phyloP scores from a whole-genome alignment of 2,797 vertebrate species.

The Synaphobranchus kaupii region DNA sequence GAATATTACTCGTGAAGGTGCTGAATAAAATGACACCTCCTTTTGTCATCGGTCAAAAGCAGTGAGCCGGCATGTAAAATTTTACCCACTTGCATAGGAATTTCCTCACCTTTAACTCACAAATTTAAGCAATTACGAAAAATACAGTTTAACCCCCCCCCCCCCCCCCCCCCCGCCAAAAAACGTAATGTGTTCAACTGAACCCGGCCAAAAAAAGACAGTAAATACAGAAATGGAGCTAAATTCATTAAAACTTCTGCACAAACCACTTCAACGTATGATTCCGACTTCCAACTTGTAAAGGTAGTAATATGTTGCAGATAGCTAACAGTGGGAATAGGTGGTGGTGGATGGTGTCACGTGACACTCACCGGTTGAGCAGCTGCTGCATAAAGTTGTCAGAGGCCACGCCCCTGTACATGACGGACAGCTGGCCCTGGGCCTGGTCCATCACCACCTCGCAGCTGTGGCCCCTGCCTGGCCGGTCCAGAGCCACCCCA shows the following conservation, averaged over 20 bases:
- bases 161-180: too few relatives aligned
- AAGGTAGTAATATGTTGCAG: slow-evolving; percentile 27
- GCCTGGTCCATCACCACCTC: slow-evolving; percentile 80
- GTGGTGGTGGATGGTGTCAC: not conserved
- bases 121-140: not conserved
- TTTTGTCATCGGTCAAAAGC: not conserved
- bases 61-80: not conserved
- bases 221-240: not conserved
- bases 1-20: too few relatives aligned
- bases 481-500: slow-evolving; percentile 75
- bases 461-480: slow-evolving; percentile 70
- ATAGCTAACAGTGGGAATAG: not conserved
- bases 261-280: not conserved
- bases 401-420: slow-evolving; percentile 87
- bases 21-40: not conserved
- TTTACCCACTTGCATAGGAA: not conserved
- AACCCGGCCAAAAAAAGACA: not conserved
- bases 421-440: slow-evolving; percentile 83
- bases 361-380: slow-evolving; percentile 83
- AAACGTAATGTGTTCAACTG: not conserved
- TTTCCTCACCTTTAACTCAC: not conserved
- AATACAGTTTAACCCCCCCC: too few relatives aligned
- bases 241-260: not conserved
- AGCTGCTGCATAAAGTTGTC: slow-evolving; percentile 98
- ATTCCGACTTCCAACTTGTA: slow-evolving; percentile 1